Evolutionary conservation across 1,140 invertebrate species (phyloP).

Genomic region (Scaptodrosophila lebanonensis): DNA sequence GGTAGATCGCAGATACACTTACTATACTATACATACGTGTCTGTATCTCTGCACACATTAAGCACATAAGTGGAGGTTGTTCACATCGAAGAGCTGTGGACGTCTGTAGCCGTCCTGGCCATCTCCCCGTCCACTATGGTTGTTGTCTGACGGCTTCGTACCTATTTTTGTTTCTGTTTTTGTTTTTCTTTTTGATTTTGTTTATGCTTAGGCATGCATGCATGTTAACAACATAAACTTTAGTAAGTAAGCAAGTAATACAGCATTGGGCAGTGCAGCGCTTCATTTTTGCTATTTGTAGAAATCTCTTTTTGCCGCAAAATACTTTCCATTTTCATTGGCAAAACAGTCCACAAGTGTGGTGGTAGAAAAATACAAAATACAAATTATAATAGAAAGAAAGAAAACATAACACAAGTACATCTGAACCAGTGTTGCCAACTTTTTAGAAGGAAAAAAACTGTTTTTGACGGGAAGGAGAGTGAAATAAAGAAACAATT

Average conservation of each 20-base stretch:
- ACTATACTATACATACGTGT: neutral
- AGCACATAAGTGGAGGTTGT: constrained; percentile 14
- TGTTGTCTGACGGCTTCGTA: constrained; percentile 1
- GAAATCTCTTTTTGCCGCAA: constrained; percentile 61
- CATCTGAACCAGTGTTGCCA: constrained; percentile 16
- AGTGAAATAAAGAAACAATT: no score
- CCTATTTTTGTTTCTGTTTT: constrained; percentile 20
- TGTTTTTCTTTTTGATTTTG: constrained; percentile 47
- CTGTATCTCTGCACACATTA: neutral
- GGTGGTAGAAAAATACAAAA: constrained; percentile 31
- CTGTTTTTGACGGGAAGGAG: constrained; percentile 1
- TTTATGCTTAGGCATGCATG: constrained; percentile 69
- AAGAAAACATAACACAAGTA: constrained; percentile 40
- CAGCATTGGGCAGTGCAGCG: constrained; percentile 5
- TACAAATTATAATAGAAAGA: neutral
- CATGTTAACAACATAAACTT: constrained; percentile 47
- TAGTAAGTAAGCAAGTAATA: no score
- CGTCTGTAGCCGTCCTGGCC: no score
- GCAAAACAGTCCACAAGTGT: constrained; percentile 54
- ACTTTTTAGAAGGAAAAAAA: no score
- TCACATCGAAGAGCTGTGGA: no score
- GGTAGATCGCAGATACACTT: no score
- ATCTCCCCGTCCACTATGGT: neutral
- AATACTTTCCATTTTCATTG: constrained; percentile 69
- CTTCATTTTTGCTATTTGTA: constrained; percentile 15